These are phyloP conservation scores for Sesia bembeciformis DNA, from an alignment of 2,888 invertebrate species.

Conservation along the genomic window DNA sequence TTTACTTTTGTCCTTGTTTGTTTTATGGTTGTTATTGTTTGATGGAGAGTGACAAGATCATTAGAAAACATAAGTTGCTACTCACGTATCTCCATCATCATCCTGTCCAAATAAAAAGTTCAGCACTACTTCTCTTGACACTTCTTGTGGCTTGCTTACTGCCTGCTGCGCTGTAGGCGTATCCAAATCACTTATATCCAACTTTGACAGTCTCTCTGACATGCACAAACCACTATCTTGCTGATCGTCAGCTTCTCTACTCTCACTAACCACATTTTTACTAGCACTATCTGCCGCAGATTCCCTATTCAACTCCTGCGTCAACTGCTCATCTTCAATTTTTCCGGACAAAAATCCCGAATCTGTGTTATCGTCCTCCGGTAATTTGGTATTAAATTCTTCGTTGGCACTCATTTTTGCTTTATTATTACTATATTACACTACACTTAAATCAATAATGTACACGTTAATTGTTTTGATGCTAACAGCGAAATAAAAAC, in stretches of 20 bases:
- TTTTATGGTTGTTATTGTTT: too few relatives aligned
- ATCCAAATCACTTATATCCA: slow-evolving; percentile 41
- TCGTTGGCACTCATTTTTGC: slow-evolving; percentile 57
- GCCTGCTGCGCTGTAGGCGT: slow-evolving; percentile 8
- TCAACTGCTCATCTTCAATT: slow-evolving; percentile 12
- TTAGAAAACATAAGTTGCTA: slow-evolving; percentile 7
- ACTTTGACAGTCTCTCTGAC: slow-evolving; percentile 76
- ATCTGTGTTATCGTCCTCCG: slow-evolving; percentile 43
- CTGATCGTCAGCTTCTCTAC: slow-evolving; percentile 18
- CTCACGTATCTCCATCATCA: slow-evolving; percentile 93
- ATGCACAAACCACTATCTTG: slow-evolving; percentile 80
- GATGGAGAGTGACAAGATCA: too few relatives aligned
- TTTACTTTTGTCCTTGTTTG: too few relatives aligned
- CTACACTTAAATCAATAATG: slow-evolving; percentile 10
- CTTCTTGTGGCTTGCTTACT: slow-evolving; percentile 12
- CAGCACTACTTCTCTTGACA: slow-evolving; percentile 76
- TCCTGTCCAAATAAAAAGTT: slow-evolving; percentile 77
- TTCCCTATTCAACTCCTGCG: slow-evolving; percentile 10
- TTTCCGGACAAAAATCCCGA: slow-evolving; percentile 52
- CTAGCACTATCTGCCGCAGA: slow-evolving; percentile 15
- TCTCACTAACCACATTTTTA: slow-evolving; percentile 29
- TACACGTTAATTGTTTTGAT: slow-evolving; percentile 9
- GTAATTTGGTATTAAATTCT: slow-evolving; percentile 41
- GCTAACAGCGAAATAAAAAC: slow-evolving; percentile 29
- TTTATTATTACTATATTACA: slow-evolving; percentile 7